These are phyloP conservation scores for Cyclopterus lumpus DNA, from an alignment of 2,797 vertebrate species.

Conservation along the genomic window DNA sequence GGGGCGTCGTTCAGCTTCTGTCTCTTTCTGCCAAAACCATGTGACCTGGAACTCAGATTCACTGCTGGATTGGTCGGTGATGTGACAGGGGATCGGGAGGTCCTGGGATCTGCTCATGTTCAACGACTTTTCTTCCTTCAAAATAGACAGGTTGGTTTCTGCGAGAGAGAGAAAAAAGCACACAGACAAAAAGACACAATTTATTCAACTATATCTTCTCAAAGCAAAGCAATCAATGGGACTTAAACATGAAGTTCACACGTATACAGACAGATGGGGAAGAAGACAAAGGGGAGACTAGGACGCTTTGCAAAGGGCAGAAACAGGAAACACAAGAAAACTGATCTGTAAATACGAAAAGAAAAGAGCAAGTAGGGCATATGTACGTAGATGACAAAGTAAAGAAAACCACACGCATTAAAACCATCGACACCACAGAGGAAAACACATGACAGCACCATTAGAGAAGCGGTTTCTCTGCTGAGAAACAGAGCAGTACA, in stretches of 20 bases:
- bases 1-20: neutral
- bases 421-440: neutral
- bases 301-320: neutral
- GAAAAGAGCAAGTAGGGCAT: neutral
- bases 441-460: neutral
- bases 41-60: slow-evolving; percentile 71
- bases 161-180: slow-evolving; percentile 25
- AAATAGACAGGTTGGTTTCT: slow-evolving; percentile 57
- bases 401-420: neutral
- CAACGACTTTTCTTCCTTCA: slow-evolving; percentile 1
- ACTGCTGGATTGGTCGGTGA: slow-evolving; percentile 51
- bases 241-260: slow-evolving; percentile 10
- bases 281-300: neutral
- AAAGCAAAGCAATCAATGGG: neutral
- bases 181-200: neutral
- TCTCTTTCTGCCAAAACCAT: slow-evolving; percentile 63
- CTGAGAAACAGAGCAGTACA: neutral
- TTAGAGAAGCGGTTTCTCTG: slow-evolving; percentile 15
- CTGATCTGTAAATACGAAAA: neutral
- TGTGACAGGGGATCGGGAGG: slow-evolving; percentile 63
- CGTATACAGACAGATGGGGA: neutral
- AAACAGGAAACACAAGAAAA: neutral
- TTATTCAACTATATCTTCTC: slow-evolving; percentile 3
- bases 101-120: slow-evolving; percentile 49
- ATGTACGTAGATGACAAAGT: neutral